These are phyloP conservation scores for Echinarachnius parma DNA, from an alignment of 53 echinoderm and acorn worm genomes.

Conservation along the genomic window DNA sequence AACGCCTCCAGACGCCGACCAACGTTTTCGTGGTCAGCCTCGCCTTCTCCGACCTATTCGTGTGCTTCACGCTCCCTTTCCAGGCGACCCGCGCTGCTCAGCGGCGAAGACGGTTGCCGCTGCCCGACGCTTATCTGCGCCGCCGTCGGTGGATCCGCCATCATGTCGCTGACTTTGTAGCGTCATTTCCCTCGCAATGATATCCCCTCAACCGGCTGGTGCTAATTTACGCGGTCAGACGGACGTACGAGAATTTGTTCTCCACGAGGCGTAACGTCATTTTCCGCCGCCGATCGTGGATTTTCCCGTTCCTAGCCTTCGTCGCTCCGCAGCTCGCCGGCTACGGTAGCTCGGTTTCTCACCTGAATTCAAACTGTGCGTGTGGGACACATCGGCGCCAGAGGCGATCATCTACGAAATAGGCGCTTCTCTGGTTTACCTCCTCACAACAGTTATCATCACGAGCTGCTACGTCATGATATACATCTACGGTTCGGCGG, in stretches of 20 bases:
- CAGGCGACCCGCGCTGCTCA: slow-evolving; percentile 27
- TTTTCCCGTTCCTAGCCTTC: slow-evolving; percentile 19
- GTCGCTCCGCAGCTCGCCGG: slow-evolving; percentile 14
- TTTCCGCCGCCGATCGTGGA: slow-evolving; percentile 7
- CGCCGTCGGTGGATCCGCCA: slow-evolving; percentile 10
- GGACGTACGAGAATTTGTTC: slow-evolving; percentile 18
- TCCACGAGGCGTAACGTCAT: slow-evolving; percentile 5
- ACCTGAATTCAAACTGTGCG: slow-evolving; percentile 10
- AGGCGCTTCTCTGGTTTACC: neutral
- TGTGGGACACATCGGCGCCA: slow-evolving; percentile 20
- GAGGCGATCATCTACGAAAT: slow-evolving; percentile 29
- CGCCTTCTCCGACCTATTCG: slow-evolving; percentile 22
- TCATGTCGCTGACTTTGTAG: slow-evolving; percentile 9
- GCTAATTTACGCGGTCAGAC: slow-evolving; percentile 4
- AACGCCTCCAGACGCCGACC: slow-evolving; percentile 27
- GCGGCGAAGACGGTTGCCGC: slow-evolving; percentile 6
- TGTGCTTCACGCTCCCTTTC: slow-evolving; percentile 17
- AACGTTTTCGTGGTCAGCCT: slow-evolving; percentile 20
- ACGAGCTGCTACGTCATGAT: slow-evolving; percentile 15
- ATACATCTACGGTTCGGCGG: neutral
- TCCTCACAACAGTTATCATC: slow-evolving; percentile 10
- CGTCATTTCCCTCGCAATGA: slow-evolving; percentile 4
- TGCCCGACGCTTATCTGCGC: slow-evolving; percentile 1
- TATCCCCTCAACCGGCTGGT: slow-evolving; percentile 10
- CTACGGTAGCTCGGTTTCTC: slow-evolving; percentile 17